phyloP scores from a whole-genome alignment of 2,113 vertebrate genomes.

The Pygoscelis antarcticus region DNA sequence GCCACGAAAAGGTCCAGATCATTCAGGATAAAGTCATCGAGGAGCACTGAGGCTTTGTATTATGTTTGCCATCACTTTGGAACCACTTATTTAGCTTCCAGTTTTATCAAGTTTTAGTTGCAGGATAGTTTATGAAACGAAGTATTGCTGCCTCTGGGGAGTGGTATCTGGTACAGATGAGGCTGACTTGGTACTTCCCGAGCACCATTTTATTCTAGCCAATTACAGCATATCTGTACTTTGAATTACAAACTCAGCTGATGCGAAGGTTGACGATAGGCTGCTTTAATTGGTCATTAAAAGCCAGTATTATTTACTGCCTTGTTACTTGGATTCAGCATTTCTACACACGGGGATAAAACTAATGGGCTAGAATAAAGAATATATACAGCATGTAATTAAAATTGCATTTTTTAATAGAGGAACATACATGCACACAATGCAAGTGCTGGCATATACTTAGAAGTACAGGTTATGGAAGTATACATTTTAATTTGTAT shows the following conservation, averaged over 20 bases:
- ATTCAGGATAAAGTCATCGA: neutral
- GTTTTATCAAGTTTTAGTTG: neutral
- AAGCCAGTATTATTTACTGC: conserved; percentile 49
- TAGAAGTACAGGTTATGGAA: conserved; percentile 19
- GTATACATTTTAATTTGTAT: conserved; percentile 19
- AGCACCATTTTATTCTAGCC: neutral
- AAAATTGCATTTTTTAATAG: conserved; percentile 39
- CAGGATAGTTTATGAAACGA: neutral
- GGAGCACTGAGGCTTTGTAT: neutral
- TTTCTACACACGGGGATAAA: conserved; percentile 52
- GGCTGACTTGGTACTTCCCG: neutral
- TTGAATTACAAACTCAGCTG: neutral
- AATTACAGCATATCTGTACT: neutral
- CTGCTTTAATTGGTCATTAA: conserved; percentile 42
- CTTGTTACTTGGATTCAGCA: conserved; percentile 44
- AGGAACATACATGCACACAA: neutral
- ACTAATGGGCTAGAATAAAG: conserved; percentile 34
- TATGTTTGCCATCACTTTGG: neutral
- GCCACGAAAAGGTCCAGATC: neutral
- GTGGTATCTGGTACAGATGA: neutral
- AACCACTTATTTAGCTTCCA: neutral
- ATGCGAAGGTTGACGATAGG: neutral
- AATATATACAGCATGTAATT: conserved; percentile 44
- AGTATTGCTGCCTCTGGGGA: neutral
- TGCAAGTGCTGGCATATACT: neutral